Base-by-base conservation (phyloP, 1,140 invertebrate species). In the Oryzaephilus surinamensis region DNA sequence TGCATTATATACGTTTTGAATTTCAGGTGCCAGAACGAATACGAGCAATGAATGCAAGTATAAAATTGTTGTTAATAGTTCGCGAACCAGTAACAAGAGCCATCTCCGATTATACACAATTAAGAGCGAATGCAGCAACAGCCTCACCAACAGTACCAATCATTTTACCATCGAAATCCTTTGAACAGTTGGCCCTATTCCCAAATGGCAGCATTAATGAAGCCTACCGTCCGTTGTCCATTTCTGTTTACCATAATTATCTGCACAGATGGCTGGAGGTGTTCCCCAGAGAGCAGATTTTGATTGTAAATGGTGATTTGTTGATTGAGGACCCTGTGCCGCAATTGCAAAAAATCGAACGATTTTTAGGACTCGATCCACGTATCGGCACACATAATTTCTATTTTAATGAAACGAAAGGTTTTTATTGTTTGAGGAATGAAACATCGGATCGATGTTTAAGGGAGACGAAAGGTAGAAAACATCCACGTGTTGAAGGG, bases 321-420 rank as follows among this genome's bases (percentile, higher is more conserved):
- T 73, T 98, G n/a, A 94, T 97, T 47, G 83, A 85, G 57, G 84
- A 97, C 62, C 95, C 95, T 0, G 85, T 92, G 2, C 80, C 80
- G 0, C 92, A 97, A 64, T 65, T 97, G 37, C 77, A 81, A 26
- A 76, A 81, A 39, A 90, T 96, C 43, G 86, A 91, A 62, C 71
- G 77, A 23, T 98, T 98, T 63, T 73, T 99, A 20, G 84, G 74
- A 42, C 63, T 96, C 3, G 77, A 84, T 45, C 74, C 76, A 18
- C 68, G 74, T 18, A 83, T 92, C 41, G 81, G 79, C 8, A 77
- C 84, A 46, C 81, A 86, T 50, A 88, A 97, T 65, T 97, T 98
- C 66, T 94, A 94, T 62, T 94, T 96, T 65, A 97, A 97, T 65
- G 80, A 88, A 60, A 93, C 91, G 11, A 96, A 97, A 64, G 92